A percentile compares a stretch with the other conserved stretches of the same genome.
These are phyloP conservation scores for Hippopotamus amphibius DNA, from an alignment of 2,113 vertebrate genomes.

Conservation along the genomic window DNA sequence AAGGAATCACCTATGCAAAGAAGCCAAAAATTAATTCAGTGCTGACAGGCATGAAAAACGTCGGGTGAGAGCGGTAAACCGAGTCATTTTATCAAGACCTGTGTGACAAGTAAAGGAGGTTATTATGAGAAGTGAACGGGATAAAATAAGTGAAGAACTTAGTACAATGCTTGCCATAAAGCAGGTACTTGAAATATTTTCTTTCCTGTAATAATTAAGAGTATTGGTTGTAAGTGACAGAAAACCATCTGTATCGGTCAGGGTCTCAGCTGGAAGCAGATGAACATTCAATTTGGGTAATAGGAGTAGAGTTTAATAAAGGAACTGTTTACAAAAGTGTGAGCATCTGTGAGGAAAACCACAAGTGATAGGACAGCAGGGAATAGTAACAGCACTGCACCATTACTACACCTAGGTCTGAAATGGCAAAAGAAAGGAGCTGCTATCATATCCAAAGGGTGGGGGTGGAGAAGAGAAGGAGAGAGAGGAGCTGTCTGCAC, in stretches of 20 bases:
- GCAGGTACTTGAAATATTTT: neutral
- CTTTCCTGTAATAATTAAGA: neutral
- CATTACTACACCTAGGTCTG: neutral
- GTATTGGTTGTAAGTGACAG: slow-evolving; percentile 51
- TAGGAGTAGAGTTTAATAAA: neutral
- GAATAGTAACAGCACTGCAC: accelerated
- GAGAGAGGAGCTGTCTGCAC: accelerated
- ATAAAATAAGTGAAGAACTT: neutral
- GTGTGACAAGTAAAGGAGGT: neutral
- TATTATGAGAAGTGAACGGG: neutral
- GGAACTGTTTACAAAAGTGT: neutral
- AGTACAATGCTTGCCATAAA: neutral
- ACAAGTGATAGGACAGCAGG: neutral
- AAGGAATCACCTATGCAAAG: neutral
- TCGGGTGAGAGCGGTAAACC: neutral
- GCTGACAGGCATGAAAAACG: neutral
- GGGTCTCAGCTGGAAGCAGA: neutral
- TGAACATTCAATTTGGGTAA: neutral
- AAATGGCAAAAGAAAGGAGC: neutral
- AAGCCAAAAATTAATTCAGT: neutral
- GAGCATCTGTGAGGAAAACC: neutral
- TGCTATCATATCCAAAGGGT: too few relatives aligned
- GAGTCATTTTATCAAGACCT: too few relatives aligned
- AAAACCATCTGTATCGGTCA: neutral
- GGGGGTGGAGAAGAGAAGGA: too few relatives aligned